phyloP scores from a whole-genome alignment of 2,797 vertebrate genomes.

The Limosa lapponica region DNA sequence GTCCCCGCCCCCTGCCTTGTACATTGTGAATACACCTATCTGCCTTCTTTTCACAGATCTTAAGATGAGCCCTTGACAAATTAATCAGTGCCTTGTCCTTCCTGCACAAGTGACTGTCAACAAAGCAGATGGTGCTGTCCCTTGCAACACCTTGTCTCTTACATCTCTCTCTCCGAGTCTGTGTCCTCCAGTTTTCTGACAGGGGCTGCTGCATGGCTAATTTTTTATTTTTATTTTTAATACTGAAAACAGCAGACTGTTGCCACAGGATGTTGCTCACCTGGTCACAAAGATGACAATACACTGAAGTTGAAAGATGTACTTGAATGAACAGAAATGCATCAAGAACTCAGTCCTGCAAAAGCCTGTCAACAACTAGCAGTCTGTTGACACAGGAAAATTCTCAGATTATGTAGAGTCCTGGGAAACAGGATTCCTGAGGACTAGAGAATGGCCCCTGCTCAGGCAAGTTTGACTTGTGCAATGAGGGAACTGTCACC shows the following conservation, averaged over 20 bases:
- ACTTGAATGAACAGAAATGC: not conserved
- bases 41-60: not conserved
- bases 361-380: not conserved
- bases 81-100: conserved; percentile 47
- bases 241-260: not conserved
- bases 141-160: not conserved
- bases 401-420: not conserved
- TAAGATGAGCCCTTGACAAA: not conserved
- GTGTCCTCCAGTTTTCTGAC: not conserved
- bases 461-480: not conserved
- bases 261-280: not conserved
- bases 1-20: not conserved
- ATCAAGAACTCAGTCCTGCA: not conserved
- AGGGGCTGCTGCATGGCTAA: not conserved
- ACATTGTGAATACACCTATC: not conserved
- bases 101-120: conserved; percentile 23
- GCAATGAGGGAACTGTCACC: not conserved
- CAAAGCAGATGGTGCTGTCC: conserved; percentile 56
- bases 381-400: not conserved
- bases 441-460: accelerated
- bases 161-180: not conserved
- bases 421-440: not conserved
- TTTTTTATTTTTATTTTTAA: not conserved
- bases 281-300: not conserved
- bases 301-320: not conserved